phyloP scores from a whole-genome alignment of 2,888 invertebrate genomes.

The Drosophila anomalipes region DNA sequence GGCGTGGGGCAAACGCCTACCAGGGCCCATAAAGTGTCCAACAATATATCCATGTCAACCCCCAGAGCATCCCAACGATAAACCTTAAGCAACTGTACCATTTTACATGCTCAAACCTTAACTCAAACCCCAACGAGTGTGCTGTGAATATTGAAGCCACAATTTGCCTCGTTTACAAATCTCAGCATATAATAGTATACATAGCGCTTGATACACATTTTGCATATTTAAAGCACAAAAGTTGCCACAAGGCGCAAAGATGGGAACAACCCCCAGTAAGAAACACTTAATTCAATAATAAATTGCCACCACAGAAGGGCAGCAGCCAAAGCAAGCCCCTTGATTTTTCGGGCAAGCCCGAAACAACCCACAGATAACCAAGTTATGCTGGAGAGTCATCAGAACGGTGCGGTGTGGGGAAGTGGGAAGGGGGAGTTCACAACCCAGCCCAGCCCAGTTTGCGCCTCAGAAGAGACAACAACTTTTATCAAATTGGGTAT shows the following conservation, averaged over 20 bases:
- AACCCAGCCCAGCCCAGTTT: slow-evolving; percentile 61
- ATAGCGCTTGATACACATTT: slow-evolving; percentile 57
- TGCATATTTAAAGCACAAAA: slow-evolving; percentile 69
- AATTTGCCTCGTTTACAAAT: slow-evolving; percentile 44
- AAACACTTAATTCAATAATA: slow-evolving; percentile 81
- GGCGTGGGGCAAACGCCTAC: slow-evolving; percentile 62
- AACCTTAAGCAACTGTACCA: slow-evolving; percentile 75
- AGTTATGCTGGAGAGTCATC: slow-evolving; percentile 46
- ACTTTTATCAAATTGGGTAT: slow-evolving; percentile 73
- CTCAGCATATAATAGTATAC: slow-evolving; percentile 22
- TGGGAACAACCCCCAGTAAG: slow-evolving; percentile 59
- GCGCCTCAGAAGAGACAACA: slow-evolving; percentile 71
- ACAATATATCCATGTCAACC: slow-evolving; percentile 49
- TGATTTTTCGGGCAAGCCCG: slow-evolving; percentile 49
- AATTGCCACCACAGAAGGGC: slow-evolving; percentile 70
- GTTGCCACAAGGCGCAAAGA: slow-evolving; percentile 42
- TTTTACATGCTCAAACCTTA: slow-evolving; percentile 76
- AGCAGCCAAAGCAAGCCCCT: slow-evolving; percentile 50
- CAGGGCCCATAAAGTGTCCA: slow-evolving; percentile 47
- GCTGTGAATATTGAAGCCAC: slow-evolving; percentile 53
- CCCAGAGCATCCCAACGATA: slow-evolving; percentile 44
- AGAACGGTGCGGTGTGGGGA: slow-evolving; percentile 8
- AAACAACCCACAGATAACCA: slow-evolving; percentile 69
- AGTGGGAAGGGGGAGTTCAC: background rate
- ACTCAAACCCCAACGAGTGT: slow-evolving; percentile 63